These are phyloP conservation scores for Pterocles burchelli DNA, from an alignment of 2,113 vertebrate genomes.

Conservation along the genomic window DNA sequence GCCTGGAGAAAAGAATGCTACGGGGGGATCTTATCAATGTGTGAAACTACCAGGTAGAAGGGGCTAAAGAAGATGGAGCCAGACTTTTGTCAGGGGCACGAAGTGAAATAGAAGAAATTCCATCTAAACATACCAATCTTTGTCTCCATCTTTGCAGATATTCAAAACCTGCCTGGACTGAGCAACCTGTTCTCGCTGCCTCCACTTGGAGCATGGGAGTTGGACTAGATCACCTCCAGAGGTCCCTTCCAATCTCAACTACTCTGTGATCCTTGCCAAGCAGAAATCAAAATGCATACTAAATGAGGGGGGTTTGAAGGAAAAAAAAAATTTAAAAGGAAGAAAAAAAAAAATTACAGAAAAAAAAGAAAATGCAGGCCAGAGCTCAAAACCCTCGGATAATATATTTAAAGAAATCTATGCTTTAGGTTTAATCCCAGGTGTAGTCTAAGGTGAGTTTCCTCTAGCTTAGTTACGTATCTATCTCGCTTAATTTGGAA, in stretches of 20 bases:
- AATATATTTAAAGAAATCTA: background rate
- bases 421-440: background rate
- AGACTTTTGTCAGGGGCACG: background rate
- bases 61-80: background rate
- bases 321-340: no score
- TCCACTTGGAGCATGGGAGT: background rate
- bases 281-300: background rate
- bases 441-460: conserved; percentile 38
- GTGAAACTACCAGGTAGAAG: background rate
- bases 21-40: no score
- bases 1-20: background rate
- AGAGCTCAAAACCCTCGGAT: background rate
- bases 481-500: background rate
- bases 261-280: background rate
- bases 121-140: background rate
- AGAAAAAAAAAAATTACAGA: background rate
- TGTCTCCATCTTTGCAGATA: background rate
- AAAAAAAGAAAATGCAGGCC: background rate
- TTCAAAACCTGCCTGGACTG: background rate
- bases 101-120: background rate
- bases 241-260: background rate
- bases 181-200: background rate
- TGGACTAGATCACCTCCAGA: background rate
- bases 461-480: background rate
- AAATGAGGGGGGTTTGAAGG: background rate